Base-by-base conservation (phyloP, 2,113 vertebrate genomes). In the Apaloderma vittatum region DNA sequence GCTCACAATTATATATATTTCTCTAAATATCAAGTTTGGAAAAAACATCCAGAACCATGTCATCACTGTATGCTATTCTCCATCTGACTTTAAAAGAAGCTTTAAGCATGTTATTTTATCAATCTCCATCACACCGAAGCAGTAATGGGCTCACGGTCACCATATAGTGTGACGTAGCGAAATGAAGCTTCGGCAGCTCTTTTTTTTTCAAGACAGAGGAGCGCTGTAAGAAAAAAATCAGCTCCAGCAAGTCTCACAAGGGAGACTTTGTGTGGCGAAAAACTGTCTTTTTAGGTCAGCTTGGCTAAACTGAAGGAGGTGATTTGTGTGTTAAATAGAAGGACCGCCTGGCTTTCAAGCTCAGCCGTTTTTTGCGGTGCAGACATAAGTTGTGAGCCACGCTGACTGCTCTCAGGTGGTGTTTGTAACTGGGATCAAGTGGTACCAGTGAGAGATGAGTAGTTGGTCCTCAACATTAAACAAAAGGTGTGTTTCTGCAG, bases 101-200 rank as follows among this genome's bases (percentile, higher is more conserved):
- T 51, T n/a, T 16, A 20, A 68, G 8, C 2, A 0, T 21, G 7
- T 81, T 45, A n/a, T 86, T 94, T 86, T 52, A 54, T 46, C 79
- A 49, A 2, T 52, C 19, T 62, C 51, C 27, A 4, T 51, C 45
- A 30, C 32, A 30, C 58, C 5, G 46, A 48, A 72, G 74, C 85
- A 79, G 51, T 22, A 40, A 13, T 2, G 30, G 30, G 26, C 57
- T 85, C 74, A 6, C 12, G 2, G 72, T 46, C 74, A 26, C 45
- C 5, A 1, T 23, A 8, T 2, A 15, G 23, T 3, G 63, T 1
- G 2, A 3, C 0, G 0, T 0, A 46, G 8, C 1, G 27, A 77
- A 51, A 77, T 9, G 81, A 66, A 87, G 87, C 22, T 55, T 32
- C 52, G 8, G 58, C 12, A 24, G 49, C 15, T 40, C 52, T 83